phyloP scores from a whole-genome alignment of 1,140 invertebrate species.

The Drosophila funebris region DNA sequence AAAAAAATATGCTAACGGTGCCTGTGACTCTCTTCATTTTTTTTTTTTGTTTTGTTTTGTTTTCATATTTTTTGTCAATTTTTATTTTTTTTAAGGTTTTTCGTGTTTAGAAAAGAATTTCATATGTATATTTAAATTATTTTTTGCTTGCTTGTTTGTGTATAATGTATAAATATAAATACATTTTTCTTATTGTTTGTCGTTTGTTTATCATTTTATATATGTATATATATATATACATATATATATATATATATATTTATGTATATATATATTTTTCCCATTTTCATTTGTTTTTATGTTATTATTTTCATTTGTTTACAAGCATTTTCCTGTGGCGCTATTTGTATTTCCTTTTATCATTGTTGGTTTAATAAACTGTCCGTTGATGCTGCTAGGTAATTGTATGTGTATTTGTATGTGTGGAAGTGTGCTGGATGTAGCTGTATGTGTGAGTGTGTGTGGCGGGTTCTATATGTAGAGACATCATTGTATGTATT shows the following conservation, averaged over 20 bases:
- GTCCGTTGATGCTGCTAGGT: conserved; percentile 27
- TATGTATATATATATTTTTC: conserved; percentile 10
- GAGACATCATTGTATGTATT: background rate
- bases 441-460: conserved; percentile 1
- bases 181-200: conserved; percentile 60
- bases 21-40: conserved; percentile 54
- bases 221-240: conserved; percentile 11
- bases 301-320: background rate
- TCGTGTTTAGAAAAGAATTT: conserved; percentile 51
- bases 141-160: conserved; percentile 45
- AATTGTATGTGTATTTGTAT: conserved; percentile 9
- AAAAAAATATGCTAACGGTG: conserved; percentile 80
- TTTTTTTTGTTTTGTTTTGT: conserved; percentile 3
- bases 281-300: background rate
- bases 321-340: conserved; percentile 14
- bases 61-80: background rate
- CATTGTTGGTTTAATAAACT: conserved; percentile 8
- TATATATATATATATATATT: conserved; percentile 3
- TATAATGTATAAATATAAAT: conserved; percentile 76
- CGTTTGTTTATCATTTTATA: conserved; percentile 31
- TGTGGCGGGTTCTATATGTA: background rate
- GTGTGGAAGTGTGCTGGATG: conserved; percentile 1
- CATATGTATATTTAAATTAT: conserved; percentile 63
- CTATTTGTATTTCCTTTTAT: conserved; percentile 10
- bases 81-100: conserved; percentile 6